phyloP scores from a whole-genome alignment of 2,797 vertebrate species.

The Falco berigora region DNA sequence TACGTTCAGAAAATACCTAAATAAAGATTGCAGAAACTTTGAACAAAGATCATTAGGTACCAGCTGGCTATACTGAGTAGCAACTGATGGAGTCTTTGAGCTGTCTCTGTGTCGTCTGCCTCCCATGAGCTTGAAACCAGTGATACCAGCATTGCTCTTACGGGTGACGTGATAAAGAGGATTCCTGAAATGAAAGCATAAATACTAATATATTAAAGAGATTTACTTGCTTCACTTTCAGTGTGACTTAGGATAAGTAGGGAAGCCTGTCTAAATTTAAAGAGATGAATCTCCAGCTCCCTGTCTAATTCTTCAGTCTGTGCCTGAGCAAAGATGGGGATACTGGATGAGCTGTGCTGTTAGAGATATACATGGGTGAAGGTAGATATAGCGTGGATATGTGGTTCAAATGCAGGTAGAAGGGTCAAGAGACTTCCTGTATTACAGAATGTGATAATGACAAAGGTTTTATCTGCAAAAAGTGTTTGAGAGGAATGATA shows the following conservation, averaged over 20 bases:
- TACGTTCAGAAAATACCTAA: not conserved
- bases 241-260: constrained; percentile 41
- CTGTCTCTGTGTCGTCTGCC: not conserved
- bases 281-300: constrained; percentile 18
- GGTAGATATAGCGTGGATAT: not conserved
- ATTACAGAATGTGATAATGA: not conserved
- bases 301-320: constrained; percentile 1
- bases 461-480: not conserved
- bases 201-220: constrained; percentile 38
- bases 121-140: not conserved
- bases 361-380: not conserved
- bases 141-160: not conserved
- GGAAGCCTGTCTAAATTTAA: constrained; percentile 46
- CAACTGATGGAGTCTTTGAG: not conserved
- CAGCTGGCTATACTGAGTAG: not conserved
- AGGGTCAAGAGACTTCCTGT: not conserved
- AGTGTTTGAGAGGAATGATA: not conserved
- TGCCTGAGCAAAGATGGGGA: not conserved
- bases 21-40: not conserved
- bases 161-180: not conserved
- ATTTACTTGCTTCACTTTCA: constrained; percentile 38
- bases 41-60: not conserved
- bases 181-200: constrained; percentile 15
- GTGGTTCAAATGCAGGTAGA: not conserved
- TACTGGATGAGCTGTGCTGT: not conserved